These are phyloP conservation scores for Caenorhabditis sinica DNA, from an alignment of 2,888 invertebrate species.

Conservation along the genomic window DNA sequence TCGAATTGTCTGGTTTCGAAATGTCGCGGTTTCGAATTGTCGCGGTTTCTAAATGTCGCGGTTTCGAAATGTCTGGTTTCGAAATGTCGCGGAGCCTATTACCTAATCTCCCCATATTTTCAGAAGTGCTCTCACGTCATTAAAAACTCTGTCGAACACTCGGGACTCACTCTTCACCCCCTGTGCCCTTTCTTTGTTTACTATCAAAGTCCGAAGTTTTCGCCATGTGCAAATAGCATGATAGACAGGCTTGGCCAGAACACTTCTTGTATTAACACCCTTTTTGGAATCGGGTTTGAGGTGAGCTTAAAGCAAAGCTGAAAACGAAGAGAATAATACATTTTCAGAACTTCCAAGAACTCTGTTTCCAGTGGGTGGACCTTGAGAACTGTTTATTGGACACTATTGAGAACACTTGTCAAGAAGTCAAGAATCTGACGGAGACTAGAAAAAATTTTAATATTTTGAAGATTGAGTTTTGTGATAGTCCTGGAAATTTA, in stretches of 20 bases:
- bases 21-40: too few species aligned
- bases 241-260: conserved; percentile 4
- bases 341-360: conserved; percentile 4
- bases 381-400: background rate
- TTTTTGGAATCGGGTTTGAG: conserved; percentile 8
- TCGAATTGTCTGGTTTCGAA: too few species aligned
- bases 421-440: background rate
- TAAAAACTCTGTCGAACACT: conserved; percentile 13
- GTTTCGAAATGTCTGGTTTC: too few species aligned
- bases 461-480: background rate
- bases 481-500: background rate
- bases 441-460: background rate
- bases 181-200: conserved; percentile 20
- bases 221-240: conserved; percentile 10
- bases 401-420: background rate
- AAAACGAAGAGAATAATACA: background rate
- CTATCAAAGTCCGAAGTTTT: background rate
- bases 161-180: background rate
- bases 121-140: conserved; percentile 21
- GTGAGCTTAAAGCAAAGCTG: background rate
- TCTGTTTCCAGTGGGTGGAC: background rate
- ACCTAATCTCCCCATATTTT: background rate
- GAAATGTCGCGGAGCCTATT: too few species aligned
- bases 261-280: conserved; percentile 1
- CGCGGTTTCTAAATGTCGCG: too few species aligned